phyloP scores from a whole-genome alignment of 2,797 vertebrate genomes.

The Parauchenoglanis ngamensis region DNA sequence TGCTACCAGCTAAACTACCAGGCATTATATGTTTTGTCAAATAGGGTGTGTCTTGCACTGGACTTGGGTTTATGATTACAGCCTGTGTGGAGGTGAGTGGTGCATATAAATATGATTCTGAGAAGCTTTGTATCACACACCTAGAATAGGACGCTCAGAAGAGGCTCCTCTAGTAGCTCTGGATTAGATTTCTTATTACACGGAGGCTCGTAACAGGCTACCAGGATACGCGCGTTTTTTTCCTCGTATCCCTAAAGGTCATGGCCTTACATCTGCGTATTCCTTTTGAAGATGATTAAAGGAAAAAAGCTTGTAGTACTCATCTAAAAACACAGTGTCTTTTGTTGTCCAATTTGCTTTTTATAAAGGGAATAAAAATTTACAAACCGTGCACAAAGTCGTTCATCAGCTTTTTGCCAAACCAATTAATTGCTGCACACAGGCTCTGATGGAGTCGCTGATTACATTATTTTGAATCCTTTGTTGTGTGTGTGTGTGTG shows the following conservation, averaged over 20 bases:
- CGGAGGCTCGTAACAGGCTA: neutral
- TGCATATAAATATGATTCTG: neutral
- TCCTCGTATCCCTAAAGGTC: slow-evolving; percentile 25
- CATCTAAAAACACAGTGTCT: slow-evolving; percentile 22
- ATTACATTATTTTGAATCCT: slow-evolving; percentile 50
- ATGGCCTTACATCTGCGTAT: slow-evolving; percentile 20
- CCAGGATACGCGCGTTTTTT: neutral
- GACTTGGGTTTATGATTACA: neutral
- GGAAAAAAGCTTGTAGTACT: slow-evolving; percentile 21
- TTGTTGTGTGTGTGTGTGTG: slow-evolving; percentile 18
- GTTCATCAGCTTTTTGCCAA: slow-evolving; percentile 53
- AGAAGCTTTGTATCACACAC: neutral
- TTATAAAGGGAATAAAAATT: slow-evolving; percentile 51
- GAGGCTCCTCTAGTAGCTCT: neutral
- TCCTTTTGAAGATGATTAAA: slow-evolving; percentile 43
- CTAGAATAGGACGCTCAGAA: neutral
- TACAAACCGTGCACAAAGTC: slow-evolving; percentile 34
- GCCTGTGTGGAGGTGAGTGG: neutral
- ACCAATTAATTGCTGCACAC: slow-evolving; percentile 53
- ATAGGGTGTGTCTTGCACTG: slow-evolving; percentile 5
- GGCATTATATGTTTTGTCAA: slow-evolving; percentile 1
- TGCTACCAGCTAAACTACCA: slow-evolving; percentile 26
- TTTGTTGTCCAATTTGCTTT: slow-evolving; percentile 47
- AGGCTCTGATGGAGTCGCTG: slow-evolving; percentile 45
- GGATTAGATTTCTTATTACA: neutral